A percentile compares a stretch with the other conserved stretches of the same genome.
Conservation (phyloP, 35 echinoderm and acorn worm species). For the Diadema setosum region DNA sequence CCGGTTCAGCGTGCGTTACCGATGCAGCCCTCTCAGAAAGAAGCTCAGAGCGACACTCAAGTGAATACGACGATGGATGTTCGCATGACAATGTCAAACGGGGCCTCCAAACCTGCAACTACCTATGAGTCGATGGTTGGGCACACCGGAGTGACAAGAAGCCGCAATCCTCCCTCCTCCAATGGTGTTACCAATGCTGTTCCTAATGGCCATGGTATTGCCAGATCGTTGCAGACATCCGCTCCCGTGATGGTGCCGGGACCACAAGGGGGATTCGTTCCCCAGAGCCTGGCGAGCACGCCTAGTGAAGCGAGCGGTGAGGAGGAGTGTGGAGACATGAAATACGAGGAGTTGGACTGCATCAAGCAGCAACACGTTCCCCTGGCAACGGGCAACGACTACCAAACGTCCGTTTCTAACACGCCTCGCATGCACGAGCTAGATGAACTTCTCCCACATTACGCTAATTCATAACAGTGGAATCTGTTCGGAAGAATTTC, state of each 20-base stretch:
- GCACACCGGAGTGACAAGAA: not conserved
- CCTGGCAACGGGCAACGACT: not conserved
- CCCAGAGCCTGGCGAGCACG: not conserved
- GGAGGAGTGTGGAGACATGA: not conserved
- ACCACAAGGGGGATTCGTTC: not conserved
- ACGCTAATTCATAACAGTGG: conserved; percentile 2
- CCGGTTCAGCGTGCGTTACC: not conserved
- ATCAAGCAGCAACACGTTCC: not conserved
- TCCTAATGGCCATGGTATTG: not conserved
- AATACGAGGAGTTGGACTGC: not conserved
- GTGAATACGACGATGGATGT: too few relatives aligned
- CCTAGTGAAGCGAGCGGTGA: not conserved
- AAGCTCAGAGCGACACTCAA: not conserved
- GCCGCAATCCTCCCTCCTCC: not conserved
- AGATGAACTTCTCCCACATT: not conserved
- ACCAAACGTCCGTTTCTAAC: not conserved
- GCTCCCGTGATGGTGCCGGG: not conserved
- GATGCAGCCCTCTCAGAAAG: not conserved
- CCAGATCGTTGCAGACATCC: not conserved
- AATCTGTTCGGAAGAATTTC: too few relatives aligned
- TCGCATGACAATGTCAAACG: not conserved
- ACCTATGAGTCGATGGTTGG: not conserved
- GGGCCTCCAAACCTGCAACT: not conserved
- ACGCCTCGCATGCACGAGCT: not conserved
- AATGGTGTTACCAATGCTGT: not conserved